These are phyloP conservation scores for Brachymystax lenok DNA, from an alignment of 2,797 vertebrate species.

Conservation along the genomic window DNA sequence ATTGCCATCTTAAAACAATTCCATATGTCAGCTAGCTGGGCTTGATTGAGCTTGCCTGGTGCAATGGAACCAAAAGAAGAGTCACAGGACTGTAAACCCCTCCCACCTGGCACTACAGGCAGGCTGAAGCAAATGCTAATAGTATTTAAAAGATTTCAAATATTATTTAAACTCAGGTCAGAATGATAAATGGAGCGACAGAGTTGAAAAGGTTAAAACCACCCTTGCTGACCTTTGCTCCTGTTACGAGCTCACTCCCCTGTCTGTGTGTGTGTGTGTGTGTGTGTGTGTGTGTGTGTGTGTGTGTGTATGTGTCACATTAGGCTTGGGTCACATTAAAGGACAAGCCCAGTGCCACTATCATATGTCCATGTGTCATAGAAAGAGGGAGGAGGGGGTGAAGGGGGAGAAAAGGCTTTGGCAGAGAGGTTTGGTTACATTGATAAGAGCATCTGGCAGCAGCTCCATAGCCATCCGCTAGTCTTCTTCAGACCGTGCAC, in stretches of 20 bases:
- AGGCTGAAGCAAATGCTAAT: not conserved
- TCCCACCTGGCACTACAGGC: too few relatives aligned
- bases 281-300: not conserved
- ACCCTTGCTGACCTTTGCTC: slow-evolving; percentile 56
- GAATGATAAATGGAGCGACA: not conserved
- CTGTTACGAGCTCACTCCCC: slow-evolving; percentile 23
- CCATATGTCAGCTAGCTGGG: too few relatives aligned
- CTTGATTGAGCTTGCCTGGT: not conserved
- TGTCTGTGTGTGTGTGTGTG: slow-evolving; percentile 13
- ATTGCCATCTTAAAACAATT: too few relatives aligned
- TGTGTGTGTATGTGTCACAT: not conserved
- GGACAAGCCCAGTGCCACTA: slow-evolving; percentile 69
- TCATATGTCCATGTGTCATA: slow-evolving; percentile 68
- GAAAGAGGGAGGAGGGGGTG: slow-evolving; percentile 24
- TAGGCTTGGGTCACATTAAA: slow-evolving; percentile 69
- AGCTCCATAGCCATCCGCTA: slow-evolving; percentile 11
- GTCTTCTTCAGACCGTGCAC: slow-evolving; percentile 1
- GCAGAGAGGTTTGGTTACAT: slow-evolving; percentile 53
- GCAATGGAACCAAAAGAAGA: not conserved
- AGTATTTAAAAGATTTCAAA: not conserved
- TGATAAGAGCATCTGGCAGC: slow-evolving; percentile 53
- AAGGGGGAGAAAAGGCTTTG: slow-evolving; percentile 31
- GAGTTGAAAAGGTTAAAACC: slow-evolving; percentile 12
- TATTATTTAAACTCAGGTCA: not conserved
- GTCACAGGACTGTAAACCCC: not conserved